These are phyloP conservation scores for Proterorhinus semilunaris DNA, from an alignment of 2,113 vertebrate species.

Conservation along the genomic window DNA sequence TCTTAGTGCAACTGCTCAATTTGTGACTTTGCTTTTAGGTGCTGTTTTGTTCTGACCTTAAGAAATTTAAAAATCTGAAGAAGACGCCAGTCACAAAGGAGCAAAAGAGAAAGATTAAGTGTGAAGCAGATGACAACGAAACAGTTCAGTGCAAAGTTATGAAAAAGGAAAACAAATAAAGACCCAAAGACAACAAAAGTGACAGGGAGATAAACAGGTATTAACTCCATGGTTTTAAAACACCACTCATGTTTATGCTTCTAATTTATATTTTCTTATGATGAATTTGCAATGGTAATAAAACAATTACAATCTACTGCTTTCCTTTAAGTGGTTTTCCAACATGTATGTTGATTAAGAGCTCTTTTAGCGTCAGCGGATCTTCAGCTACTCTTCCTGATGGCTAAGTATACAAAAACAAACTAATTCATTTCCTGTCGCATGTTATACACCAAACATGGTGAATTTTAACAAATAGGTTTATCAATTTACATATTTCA, in stretches of 20 bases:
- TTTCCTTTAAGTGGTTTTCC: no score
- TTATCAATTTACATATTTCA: no score
- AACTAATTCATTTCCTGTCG: no score
- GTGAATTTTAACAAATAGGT: no score
- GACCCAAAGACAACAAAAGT: conserved; percentile 32
- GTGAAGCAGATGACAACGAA: conserved; percentile 23
- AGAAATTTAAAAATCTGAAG: conserved; percentile 76
- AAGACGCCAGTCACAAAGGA: conserved; percentile 31
- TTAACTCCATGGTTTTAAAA: not conserved
- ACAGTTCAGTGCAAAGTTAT: conserved; percentile 14
- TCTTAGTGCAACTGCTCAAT: conserved; percentile 1
- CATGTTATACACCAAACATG: no score
- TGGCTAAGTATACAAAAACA: no score
- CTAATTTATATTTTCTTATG: not conserved
- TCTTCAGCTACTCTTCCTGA: no score
- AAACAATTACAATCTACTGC: not conserved
- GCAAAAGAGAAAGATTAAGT: conserved; percentile 33
- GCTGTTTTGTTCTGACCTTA: conserved; percentile 90
- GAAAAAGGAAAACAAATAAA: conserved; percentile 14
- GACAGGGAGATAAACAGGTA: conserved; percentile 22
- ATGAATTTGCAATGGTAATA: not conserved
- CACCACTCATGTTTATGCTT: not conserved
- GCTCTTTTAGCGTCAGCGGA: no score
- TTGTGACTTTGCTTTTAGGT: conserved; percentile 71
- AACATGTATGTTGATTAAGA: no score